Conservation (phyloP, 2,888 invertebrate species). For the Tachina grossa region DNA sequence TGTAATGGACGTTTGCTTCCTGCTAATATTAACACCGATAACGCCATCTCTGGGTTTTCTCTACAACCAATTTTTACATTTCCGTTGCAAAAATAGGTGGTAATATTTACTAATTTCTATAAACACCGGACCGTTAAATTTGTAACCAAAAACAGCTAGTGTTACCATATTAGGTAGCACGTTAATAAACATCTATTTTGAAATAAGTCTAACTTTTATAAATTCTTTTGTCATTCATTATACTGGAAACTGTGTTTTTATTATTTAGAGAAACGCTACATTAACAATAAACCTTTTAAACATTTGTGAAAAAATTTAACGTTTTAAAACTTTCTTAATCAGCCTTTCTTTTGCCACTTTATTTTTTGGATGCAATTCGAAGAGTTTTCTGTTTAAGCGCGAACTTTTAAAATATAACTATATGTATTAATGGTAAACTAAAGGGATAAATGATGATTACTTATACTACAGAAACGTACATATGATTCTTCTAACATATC, state of each 20-base stretch:
- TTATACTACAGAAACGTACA: constrained; percentile 61
- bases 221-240: background rate
- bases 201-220: too few species aligned
- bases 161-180: too few species aligned
- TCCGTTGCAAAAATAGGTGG: too few species aligned
- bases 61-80: too few species aligned
- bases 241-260: constrained; percentile 25
- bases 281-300: constrained; percentile 24
- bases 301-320: constrained; percentile 2
- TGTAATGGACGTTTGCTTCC: background rate
- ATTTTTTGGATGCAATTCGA: constrained; percentile 16
- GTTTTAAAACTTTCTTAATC: constrained; percentile 1
- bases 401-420: constrained; percentile 46
- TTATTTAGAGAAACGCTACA: constrained; percentile 2
- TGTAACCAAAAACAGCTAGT: too few species aligned
- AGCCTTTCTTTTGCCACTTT: background rate
- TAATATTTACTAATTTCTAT: too few species aligned
- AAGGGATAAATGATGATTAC: constrained; percentile 55
- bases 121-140: too few species aligned
- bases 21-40: too few species aligned
- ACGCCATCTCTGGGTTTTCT: too few species aligned
- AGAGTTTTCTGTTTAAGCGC: constrained; percentile 19
- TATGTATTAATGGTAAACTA: constrained; percentile 53
- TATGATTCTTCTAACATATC: constrained; percentile 61
- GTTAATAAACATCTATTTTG: too few species aligned